These are phyloP conservation scores for Podotricha telesiphe DNA, from an alignment of 2,888 invertebrate species.

Conservation along the genomic window DNA sequence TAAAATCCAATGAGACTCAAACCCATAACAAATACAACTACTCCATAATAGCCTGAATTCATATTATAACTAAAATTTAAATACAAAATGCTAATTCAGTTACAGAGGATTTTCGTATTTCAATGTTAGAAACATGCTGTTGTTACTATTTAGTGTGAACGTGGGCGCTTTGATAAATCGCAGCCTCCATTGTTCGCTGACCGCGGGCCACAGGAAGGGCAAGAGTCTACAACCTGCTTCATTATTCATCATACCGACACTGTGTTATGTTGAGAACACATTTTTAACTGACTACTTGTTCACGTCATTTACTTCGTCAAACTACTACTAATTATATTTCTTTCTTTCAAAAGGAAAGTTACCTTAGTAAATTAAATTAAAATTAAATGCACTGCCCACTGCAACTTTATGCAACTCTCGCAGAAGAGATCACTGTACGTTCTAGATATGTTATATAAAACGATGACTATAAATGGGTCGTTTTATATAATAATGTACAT, in stretches of 20 bases:
- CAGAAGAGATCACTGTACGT: no score
- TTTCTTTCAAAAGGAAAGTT: no score
- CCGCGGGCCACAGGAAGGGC: constrained; percentile 46
- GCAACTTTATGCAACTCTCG: no score
- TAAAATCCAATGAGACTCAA: not conserved
- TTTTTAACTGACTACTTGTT: constrained; percentile 28
- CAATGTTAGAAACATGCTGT: constrained; percentile 12
- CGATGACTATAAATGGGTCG: no score
- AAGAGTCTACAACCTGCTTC: constrained; percentile 61
- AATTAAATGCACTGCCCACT: no score
- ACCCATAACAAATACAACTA: not conserved
- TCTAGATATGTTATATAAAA: no score
- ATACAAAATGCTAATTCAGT: not conserved
- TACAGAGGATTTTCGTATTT: not conserved
- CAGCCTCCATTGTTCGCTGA: constrained; percentile 53
- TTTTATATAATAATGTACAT: no score
- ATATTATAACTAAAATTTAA: not conserved
- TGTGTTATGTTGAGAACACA: constrained; percentile 41
- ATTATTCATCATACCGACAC: constrained; percentile 67
- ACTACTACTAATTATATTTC: not conserved
- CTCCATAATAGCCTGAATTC: not conserved
- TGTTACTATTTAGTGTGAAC: constrained; percentile 29
- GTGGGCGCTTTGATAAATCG: constrained; percentile 40
- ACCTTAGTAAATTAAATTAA: no score
- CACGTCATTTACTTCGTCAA: not conserved